Conservation (phyloP, 2,797 vertebrate species). For the Danio jaintianensis region DNA sequence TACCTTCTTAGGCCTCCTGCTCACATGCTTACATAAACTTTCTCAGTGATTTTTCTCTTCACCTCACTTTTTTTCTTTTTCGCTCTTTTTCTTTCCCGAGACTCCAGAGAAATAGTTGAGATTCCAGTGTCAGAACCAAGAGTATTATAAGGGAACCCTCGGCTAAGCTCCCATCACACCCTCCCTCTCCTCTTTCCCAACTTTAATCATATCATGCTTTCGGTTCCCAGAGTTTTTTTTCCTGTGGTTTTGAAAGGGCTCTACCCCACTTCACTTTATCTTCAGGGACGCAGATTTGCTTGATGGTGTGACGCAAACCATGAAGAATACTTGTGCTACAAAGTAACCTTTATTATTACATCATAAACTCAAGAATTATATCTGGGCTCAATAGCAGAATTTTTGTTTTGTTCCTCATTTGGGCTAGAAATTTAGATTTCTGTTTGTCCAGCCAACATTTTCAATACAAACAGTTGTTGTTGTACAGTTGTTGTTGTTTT, state of each 20-base stretch:
- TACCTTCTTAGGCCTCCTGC: constrained; percentile 76
- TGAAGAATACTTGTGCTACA: constrained; percentile 21
- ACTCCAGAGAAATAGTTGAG: constrained; percentile 77
- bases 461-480: too few relatives aligned
- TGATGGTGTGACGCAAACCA: background rate
- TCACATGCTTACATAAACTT: constrained; percentile 80
- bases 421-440: background rate
- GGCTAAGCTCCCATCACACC: constrained; percentile 67
- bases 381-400: background rate
- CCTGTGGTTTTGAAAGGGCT: constrained; percentile 28
- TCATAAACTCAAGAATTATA: constrained; percentile 36
- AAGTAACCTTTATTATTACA: constrained; percentile 29
- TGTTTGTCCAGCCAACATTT: background rate
- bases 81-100: constrained; percentile 61
- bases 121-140: constrained; percentile 74
- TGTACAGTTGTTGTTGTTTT: too few relatives aligned
- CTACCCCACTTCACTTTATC: constrained; percentile 11
- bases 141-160: constrained; percentile 67
- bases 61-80: constrained; percentile 43
- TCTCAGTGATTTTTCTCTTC: constrained; percentile 65
- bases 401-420: background rate
- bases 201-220: constrained; percentile 66
- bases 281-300: constrained; percentile 5
- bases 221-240: constrained; percentile 66
- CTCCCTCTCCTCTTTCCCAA: constrained; percentile 55